Evolutionary conservation across 2,888 invertebrate species (phyloP).

Genomic region (Melangyna quadrimaculata): DNA sequence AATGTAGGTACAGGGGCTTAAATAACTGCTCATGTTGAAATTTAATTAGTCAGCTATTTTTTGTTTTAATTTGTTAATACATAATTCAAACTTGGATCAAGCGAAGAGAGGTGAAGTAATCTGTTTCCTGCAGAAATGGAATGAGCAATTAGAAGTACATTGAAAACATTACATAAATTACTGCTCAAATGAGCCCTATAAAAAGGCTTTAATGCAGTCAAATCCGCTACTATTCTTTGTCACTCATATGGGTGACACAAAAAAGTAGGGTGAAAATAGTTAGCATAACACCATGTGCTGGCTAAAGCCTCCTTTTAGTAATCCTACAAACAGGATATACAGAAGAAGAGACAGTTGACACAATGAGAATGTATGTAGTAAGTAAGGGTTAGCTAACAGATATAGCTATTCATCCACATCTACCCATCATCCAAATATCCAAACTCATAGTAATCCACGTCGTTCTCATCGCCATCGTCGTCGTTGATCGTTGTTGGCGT

Average conservation of each 20-base stretch:
- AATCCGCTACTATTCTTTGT: neutral
- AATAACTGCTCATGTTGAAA: too few relatives aligned
- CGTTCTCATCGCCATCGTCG: neutral
- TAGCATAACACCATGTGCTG: conserved; percentile 11
- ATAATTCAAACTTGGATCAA: too few relatives aligned
- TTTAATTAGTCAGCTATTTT: too few relatives aligned
- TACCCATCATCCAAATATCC: conserved; percentile 25
- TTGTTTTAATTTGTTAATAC: too few relatives aligned
- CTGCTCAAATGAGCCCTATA: neutral
- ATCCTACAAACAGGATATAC: conserved; percentile 11
- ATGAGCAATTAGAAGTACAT: too few relatives aligned
- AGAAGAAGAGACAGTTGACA: conserved; percentile 47
- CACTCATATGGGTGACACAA: conserved; percentile 21
- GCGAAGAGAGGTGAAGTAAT: too few relatives aligned
- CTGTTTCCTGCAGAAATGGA: too few relatives aligned
- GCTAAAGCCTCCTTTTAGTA: neutral
- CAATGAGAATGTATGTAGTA: neutral
- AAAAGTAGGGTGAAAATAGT: conserved; percentile 1
- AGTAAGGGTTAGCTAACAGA: neutral
- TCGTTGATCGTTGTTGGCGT: neutral
- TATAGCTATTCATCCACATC: neutral
- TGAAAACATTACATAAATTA: neutral
- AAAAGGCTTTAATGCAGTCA: neutral
- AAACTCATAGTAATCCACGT: conserved; percentile 17
- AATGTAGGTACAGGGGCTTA: too few relatives aligned